Evolutionary conservation across 2,888 invertebrate species (phyloP).

Genomic region (Blastobasis lacticolella): DNA sequence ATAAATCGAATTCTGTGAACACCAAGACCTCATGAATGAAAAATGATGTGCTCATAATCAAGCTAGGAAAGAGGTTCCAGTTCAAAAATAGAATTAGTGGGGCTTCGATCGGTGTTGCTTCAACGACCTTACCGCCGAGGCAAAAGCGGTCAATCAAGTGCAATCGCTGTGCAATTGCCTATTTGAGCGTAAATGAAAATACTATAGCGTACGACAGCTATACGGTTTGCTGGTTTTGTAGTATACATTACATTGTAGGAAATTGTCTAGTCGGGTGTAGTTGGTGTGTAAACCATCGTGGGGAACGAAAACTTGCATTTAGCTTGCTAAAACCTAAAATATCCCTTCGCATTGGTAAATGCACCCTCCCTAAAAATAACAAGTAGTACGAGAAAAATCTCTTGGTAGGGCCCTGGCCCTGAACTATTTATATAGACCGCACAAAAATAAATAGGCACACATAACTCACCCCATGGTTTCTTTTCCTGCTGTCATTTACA

Average conservation of each 20-base stretch:
- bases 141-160: slow-evolving; percentile 55
- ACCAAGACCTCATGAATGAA: no score
- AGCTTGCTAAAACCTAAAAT: slow-evolving; percentile 45
- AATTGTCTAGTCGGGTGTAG: not conserved
- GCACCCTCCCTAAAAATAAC: slow-evolving; percentile 70
- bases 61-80: not conserved
- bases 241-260: not conserved
- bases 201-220: slow-evolving; percentile 2
- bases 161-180: slow-evolving; percentile 61
- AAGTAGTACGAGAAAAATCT: slow-evolving; percentile 43
- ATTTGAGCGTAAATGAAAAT: slow-evolving; percentile 33
- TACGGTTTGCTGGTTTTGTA: not conserved
- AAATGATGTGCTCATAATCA: no score
- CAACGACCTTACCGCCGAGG: slow-evolving; percentile 45
- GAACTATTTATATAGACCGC: not conserved
- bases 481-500: slow-evolving; percentile 86
- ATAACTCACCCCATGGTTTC: slow-evolving; percentile 85
- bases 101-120: slow-evolving; percentile 31
- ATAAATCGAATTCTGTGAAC: no score
- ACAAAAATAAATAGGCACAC: slow-evolving; percentile 16
- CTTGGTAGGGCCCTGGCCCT: slow-evolving; percentile 17
- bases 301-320: not conserved
- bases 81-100: slow-evolving; percentile 9
- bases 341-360: slow-evolving; percentile 65
- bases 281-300: no score